phyloP scores from a whole-genome alignment of 2,797 vertebrate genomes.

The Pipistrellus nathusii region DNA sequence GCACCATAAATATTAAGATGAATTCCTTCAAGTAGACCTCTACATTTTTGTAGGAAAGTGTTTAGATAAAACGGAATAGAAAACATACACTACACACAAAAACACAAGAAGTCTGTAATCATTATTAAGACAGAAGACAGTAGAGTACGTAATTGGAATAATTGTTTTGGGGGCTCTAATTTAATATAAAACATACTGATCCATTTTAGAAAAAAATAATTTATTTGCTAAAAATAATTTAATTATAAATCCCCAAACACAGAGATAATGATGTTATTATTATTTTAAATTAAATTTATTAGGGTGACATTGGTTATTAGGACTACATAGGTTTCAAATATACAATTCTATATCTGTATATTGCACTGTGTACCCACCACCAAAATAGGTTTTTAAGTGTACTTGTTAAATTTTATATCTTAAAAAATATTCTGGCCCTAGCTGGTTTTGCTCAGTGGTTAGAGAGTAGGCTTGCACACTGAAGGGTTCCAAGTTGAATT shows the following conservation, averaged over 20 bases:
- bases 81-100: neutral
- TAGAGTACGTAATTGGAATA: neutral
- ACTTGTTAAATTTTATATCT: neutral
- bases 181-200: constrained; percentile 36
- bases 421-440: neutral
- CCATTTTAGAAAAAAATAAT: neutral
- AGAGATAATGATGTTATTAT: neutral
- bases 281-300: neutral
- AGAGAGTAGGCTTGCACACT: too few relatives aligned
- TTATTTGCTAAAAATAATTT: constrained; percentile 44
- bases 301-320: neutral
- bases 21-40: neutral
- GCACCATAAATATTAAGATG: neutral
- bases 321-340: neutral
- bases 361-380: neutral
- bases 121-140: neutral
- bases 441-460: too few relatives aligned
- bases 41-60: neutral
- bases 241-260: neutral
- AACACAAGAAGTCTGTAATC: neutral
- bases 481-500: too few relatives aligned
- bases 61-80: neutral
- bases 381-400: neutral
- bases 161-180: neutral
- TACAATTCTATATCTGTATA: neutral